phyloP scores from a whole-genome alignment of 1,140 invertebrate species.

The Carcinoscorpius rotundicauda region DNA sequence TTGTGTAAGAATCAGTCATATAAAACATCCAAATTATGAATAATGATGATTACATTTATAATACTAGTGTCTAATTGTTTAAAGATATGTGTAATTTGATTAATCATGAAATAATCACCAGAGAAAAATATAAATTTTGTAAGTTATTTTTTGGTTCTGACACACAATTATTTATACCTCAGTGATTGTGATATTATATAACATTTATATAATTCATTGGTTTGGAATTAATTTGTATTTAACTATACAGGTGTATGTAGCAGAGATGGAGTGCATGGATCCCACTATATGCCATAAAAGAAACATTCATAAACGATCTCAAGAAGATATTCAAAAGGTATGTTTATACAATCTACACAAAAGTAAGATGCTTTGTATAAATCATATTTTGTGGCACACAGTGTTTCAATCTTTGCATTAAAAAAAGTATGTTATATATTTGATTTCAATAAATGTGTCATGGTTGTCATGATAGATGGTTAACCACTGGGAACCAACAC shows the following conservation, averaged over 20 bases:
- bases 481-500: slow-evolving; percentile 63
- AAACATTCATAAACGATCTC: slow-evolving; percentile 68
- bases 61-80: too few species aligned
- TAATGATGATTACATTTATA: too few species aligned
- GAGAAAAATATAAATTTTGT: not conserved
- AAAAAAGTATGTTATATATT: slow-evolving; percentile 1
- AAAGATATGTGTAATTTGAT: too few species aligned
- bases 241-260: slow-evolving; percentile 60
- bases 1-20: too few species aligned
- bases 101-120: too few species aligned
- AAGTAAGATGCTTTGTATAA: too few species aligned
- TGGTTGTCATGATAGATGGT: slow-evolving; percentile 39
- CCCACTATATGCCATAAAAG: slow-evolving; percentile 57
- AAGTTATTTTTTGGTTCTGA: not conserved
- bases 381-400: too few species aligned
- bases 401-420: not conserved
- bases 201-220: slow-evolving; percentile 7
- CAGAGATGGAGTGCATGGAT: slow-evolving; percentile 68
- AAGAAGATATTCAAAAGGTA: slow-evolving; percentile 59
- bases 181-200: slow-evolving; percentile 6
- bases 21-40: too few species aligned
- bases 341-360: not conserved
- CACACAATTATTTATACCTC: slow-evolving; percentile 4
- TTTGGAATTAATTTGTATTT: slow-evolving; percentile 10
- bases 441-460: not conserved